These are phyloP conservation scores for Mormyrus proboscirostris DNA, from an alignment of 2,797 vertebrate species.

Conservation along the genomic window DNA sequence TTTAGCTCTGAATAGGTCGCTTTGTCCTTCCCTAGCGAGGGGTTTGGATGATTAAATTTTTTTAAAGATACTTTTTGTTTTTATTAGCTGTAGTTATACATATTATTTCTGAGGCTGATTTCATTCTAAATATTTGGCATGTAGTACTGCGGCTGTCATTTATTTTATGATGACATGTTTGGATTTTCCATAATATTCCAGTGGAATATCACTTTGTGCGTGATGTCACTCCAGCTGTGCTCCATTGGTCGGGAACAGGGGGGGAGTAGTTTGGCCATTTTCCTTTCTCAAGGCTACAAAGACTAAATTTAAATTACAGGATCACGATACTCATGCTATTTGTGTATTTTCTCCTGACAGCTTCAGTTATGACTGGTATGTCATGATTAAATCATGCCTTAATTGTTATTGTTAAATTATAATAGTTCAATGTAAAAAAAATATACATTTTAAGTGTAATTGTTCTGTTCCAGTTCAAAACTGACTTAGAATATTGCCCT, in stretches of 20 bases:
- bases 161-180: not conserved
- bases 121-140: not conserved
- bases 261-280: not conserved
- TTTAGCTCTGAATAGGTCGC: not conserved
- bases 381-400: not conserved
- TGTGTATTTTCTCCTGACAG: not conserved
- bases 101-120: not conserved
- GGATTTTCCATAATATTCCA: not conserved
- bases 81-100: not conserved
- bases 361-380: not conserved
- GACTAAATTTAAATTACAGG: not conserved
- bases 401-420: not conserved
- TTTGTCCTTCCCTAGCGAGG: not conserved
- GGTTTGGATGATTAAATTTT: not conserved
- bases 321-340: not conserved
- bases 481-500: not conserved
- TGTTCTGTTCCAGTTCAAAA: not conserved
- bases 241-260: not conserved
- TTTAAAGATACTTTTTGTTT: not conserved
- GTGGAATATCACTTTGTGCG: not conserved
- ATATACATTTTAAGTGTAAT: not conserved
- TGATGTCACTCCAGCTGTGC: not conserved
- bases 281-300: not conserved
- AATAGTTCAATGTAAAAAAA: not conserved
- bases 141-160: not conserved